Percentiles rank a stretch among this genome's conserved stretches.
phyloP scores from a whole-genome alignment of 2,113 vertebrate species.

The Cynoglossus semilaevis region DNA sequence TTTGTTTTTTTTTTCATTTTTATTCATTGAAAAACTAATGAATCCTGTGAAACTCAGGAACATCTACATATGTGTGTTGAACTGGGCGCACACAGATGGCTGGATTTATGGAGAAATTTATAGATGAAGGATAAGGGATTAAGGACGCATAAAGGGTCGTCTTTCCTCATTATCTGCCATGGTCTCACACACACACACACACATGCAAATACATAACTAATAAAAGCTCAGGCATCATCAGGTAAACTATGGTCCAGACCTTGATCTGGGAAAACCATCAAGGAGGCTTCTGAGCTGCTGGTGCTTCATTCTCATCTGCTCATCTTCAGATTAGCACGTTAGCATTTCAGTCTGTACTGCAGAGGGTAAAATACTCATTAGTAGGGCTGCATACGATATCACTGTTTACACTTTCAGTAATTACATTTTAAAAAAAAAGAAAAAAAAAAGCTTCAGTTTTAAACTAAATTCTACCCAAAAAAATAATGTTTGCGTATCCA shows the following conservation, averaged over 20 bases:
- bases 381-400: conserved; percentile 30
- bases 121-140: conserved; percentile 7
- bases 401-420: not conserved
- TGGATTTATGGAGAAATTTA: not conserved
- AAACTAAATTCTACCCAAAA: too few species aligned
- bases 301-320: conserved; percentile 7
- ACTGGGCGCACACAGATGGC: conserved; percentile 8
- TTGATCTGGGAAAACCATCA: conserved; percentile 12
- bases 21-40: conserved; percentile 24
- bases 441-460: not conserved
- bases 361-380: conserved; percentile 22
- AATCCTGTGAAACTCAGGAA: conserved; percentile 11
- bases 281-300: conserved; percentile 1
- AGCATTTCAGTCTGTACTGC: conserved; percentile 12
- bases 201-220: not conserved
- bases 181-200: not conserved
- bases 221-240: conserved; percentile 13
- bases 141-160: conserved; percentile 8
- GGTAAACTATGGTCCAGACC: conserved; percentile 5
- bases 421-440: not conserved
- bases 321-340: conserved; percentile 16
- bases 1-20: conserved; percentile 2
- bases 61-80: not conserved
- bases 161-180: conserved; percentile 12
- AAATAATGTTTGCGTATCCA: too few species aligned